These are phyloP conservation scores for Corella eumyota DNA, from an alignment of 23 tunicate genomes.

Conservation along the genomic window DNA sequence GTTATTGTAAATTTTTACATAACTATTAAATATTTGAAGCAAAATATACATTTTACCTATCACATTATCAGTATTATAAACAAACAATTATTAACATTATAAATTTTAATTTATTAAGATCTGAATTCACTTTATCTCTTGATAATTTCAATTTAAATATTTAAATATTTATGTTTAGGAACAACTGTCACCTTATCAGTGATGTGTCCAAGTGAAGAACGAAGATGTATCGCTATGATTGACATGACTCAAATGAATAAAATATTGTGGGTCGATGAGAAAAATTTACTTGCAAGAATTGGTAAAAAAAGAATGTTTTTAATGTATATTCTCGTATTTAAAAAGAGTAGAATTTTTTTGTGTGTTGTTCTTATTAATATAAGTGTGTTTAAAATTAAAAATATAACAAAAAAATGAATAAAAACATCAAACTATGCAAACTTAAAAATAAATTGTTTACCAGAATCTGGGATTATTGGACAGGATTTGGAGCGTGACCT, in stretches of 20 bases:
- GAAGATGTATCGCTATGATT: conserved; percentile 51
- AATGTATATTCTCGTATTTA: background rate
- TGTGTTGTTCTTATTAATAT: too few species aligned
- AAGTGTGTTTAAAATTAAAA: background rate
- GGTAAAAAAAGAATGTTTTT: conserved; percentile 15
- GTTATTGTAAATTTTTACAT: too few species aligned
- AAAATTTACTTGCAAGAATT: conserved; percentile 77
- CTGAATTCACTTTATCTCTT: too few species aligned
- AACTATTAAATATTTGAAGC: too few species aligned
- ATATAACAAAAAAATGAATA: background rate
- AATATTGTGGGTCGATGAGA: conserved; percentile 93
- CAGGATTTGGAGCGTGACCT: conserved; percentile 92
- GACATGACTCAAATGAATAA: conserved; percentile 95
- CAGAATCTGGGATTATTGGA: conserved; percentile 91
- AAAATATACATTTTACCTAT: too few species aligned
- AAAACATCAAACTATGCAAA: background rate
- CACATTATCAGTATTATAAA: too few species aligned
- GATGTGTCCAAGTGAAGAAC: conserved; percentile 71
- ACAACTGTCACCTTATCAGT: conserved; percentile 70
- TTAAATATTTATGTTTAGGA: too few species aligned
- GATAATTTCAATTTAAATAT: too few species aligned
- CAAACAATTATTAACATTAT: too few species aligned
- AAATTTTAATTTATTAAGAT: too few species aligned
- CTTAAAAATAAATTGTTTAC: background rate
- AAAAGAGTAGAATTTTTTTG: background rate